These are phyloP conservation scores for Brachionus calyciflorus DNA, from an alignment of 1,140 invertebrate species.

Conservation along the genomic window DNA sequence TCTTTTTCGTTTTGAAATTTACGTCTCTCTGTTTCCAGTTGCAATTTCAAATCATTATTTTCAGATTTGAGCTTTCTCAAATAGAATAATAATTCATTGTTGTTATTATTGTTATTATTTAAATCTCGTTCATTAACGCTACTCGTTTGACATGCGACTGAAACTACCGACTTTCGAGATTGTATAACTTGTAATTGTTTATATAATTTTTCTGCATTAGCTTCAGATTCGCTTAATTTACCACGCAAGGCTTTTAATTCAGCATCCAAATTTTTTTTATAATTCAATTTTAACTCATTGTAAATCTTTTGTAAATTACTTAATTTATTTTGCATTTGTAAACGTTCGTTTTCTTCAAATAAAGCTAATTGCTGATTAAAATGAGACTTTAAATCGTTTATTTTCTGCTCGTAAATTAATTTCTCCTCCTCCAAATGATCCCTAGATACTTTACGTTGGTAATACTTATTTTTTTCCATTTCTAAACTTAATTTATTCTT, in stretches of 20 bases:
- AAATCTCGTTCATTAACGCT: not conserved
- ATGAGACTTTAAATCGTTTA: conserved; percentile 26
- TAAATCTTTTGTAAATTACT: conserved; percentile 36
- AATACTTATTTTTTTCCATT: conserved; percentile 13
- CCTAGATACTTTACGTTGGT: not conserved
- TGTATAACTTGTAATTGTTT: not conserved
- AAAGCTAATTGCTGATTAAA: conserved; percentile 37
- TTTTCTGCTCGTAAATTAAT: conserved; percentile 22
- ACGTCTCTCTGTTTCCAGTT: conserved; percentile 22
- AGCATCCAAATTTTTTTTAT: conserved; percentile 17
- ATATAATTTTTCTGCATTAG: not conserved
- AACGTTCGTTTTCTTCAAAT: conserved; percentile 37
- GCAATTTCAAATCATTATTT: conserved; percentile 2
- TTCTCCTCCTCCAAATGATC: conserved; percentile 5
- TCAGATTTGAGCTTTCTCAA: conserved; percentile 42
- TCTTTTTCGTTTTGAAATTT: conserved; percentile 20
- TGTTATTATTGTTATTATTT: conserved; percentile 4
- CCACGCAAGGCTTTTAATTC: not conserved
- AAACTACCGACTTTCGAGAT: not conserved
- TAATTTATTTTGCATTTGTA: conserved; percentile 41
- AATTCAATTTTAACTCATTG: conserved; percentile 39
- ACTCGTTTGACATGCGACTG: not conserved
- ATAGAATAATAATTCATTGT: conserved; percentile 3
- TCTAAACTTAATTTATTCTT: not conserved
- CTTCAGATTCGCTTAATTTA: conserved; percentile 15